Conservation (phyloP, 2,888 invertebrate genomes). For the Leucania comma region DNA sequence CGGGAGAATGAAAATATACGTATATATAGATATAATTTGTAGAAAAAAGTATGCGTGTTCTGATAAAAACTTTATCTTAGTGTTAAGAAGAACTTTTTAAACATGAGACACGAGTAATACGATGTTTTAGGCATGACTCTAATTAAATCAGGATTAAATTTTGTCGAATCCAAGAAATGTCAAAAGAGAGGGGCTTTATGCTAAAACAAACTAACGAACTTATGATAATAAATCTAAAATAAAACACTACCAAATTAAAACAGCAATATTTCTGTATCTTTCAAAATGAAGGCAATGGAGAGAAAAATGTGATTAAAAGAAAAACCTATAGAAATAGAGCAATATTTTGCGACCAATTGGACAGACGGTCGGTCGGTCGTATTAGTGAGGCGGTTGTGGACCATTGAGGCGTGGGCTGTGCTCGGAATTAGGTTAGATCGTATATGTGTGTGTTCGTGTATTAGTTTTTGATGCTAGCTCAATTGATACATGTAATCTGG, state of each 20-base stretch:
- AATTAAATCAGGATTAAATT: no score
- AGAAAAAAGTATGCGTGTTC: no score
- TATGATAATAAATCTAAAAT: neutral
- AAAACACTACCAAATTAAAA: conserved; percentile 16
- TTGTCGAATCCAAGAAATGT: no score
- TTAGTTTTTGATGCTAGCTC: conserved; percentile 62
- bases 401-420: conserved; percentile 62
- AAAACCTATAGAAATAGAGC: conserved; percentile 48
- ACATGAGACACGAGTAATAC: no score
- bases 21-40: no score
- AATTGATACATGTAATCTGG: conserved; percentile 48
- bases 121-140: no score
- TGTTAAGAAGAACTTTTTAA: no score
- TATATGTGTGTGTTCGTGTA: conserved; percentile 38
- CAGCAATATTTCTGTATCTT: conserved; percentile 32
- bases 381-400: conserved; percentile 66
- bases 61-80: no score
- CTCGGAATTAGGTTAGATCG: conserved; percentile 63
- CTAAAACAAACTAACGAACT: no score
- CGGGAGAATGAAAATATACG: no score
- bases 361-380: conserved; percentile 55
- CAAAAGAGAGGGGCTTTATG: no score
- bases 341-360: conserved; percentile 48
- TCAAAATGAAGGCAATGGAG: conserved; percentile 38
- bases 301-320: conserved; percentile 58